phyloP scores from a whole-genome alignment of 2,797 vertebrate species.

The Notoglanidium macrostoma region DNA sequence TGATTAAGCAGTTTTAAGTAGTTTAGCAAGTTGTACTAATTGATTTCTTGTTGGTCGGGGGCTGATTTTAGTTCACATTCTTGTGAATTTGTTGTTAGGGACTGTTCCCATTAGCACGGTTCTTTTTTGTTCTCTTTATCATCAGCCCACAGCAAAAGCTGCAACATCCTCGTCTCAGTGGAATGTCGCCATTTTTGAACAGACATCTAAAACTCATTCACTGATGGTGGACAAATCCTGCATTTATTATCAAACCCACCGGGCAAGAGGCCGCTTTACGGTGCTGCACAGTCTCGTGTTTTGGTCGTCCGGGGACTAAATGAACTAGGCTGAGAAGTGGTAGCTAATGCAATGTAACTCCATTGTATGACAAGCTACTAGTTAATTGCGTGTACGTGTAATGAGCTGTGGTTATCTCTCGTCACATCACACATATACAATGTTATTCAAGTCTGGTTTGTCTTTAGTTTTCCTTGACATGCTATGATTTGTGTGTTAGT shows the following conservation, averaged over 20 bases:
- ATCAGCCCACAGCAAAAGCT: background rate
- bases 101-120: background rate
- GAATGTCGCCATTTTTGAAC: background rate
- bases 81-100: background rate
- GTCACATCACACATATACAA: background rate
- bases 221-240: background rate
- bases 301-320: background rate
- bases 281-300: background rate
- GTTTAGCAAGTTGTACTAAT: background rate
- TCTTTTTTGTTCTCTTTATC: background rate
- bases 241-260: constrained; percentile 1
- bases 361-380: background rate
- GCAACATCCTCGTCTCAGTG: background rate
- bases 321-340: background rate
- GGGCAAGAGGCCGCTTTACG: background rate
- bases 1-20: background rate
- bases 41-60: background rate
- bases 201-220: background rate
- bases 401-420: background rate
- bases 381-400: background rate
- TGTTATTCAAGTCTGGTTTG: background rate
- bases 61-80: background rate
- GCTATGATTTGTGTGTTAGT: background rate
- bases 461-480: background rate
- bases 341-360: background rate